Evolutionary conservation across 2,113 vertebrate species (phyloP).

Genomic region (Pedionomus torquatus): DNA sequence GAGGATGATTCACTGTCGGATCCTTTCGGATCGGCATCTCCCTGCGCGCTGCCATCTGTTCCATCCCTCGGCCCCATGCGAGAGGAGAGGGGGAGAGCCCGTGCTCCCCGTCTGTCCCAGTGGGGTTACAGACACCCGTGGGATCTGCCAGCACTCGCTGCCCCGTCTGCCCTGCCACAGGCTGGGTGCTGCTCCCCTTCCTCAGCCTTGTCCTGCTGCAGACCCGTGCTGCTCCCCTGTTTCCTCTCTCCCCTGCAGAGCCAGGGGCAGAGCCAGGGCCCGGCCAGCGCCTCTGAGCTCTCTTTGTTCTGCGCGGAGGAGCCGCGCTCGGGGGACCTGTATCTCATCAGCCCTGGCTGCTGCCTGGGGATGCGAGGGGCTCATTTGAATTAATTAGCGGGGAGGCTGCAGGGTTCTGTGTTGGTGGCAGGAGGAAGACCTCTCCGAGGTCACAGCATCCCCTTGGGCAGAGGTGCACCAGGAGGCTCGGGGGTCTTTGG

Average conservation of each 20-base stretch:
- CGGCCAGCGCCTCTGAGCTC: not conserved
- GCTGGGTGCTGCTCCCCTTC: not conserved
- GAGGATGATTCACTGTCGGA: not conserved
- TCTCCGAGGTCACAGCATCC: not conserved
- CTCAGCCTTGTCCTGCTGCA: not conserved
- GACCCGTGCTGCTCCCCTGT: fast-evolving
- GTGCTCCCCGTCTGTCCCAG: not conserved
- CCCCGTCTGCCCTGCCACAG: fast-evolving
- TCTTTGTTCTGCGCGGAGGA: not conserved
- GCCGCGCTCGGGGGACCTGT: not conserved
- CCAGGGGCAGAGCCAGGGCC: not conserved
- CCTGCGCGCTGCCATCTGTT: constrained; percentile 23
- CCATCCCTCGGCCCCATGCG: not conserved
- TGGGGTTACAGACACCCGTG: not conserved
- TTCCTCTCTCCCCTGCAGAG: not conserved
- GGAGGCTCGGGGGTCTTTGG: not conserved
- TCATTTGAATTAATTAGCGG: constrained; percentile 21
- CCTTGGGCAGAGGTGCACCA: fast-evolving
- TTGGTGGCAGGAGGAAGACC: not conserved
- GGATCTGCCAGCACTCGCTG: fast-evolving
- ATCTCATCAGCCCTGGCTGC: constrained; percentile 27
- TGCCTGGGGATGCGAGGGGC: not conserved
- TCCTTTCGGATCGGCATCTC: not conserved
- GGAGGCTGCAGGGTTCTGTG: not conserved
- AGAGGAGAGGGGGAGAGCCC: not conserved